Percentiles rank a stretch among this genome's conserved stretches.
Conservation (phyloP, 1,140 invertebrate genomes). For the Polypedilum vanderplanki region DNA sequence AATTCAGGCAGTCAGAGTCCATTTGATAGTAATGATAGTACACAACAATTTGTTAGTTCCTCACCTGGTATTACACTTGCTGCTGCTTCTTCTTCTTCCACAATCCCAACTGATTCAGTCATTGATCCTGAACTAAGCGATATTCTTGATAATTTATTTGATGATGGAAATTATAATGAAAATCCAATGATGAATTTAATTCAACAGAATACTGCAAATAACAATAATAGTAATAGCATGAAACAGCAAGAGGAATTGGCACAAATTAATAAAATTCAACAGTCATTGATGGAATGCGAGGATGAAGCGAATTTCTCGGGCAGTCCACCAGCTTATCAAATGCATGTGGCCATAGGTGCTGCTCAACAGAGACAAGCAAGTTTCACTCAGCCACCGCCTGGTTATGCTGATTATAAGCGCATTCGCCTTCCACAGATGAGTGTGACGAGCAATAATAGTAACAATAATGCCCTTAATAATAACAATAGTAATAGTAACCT, state of each 20-base stretch:
- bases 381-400: slow-evolving; percentile 42
- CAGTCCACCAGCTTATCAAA: slow-evolving; percentile 58
- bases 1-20: neutral
- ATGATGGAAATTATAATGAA: neutral
- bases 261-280: slow-evolving; percentile 76
- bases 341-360: slow-evolving; percentile 36
- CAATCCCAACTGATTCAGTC: neutral
- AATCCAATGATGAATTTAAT: neutral
- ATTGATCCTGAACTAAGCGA: neutral
- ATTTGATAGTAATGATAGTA: neutral
- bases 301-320: slow-evolving; percentile 56
- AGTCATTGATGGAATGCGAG: slow-evolving; percentile 79
- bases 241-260: slow-evolving; percentile 61
- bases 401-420: slow-evolving; percentile 36
- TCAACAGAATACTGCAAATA: neutral
- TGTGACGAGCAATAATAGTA: slow-evolving; percentile 3
- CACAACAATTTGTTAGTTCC: neutral
- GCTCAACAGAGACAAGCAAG: slow-evolving; percentile 32
- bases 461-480: slow-evolving; percentile 11
- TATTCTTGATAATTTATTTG: slow-evolving; percentile 22
- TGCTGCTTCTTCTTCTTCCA: neutral
- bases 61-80: neutral
- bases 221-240: neutral
- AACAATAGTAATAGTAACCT: slow-evolving; percentile 23
- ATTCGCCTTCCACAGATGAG: slow-evolving; percentile 35